These are phyloP conservation scores for Globia sparganii DNA, from an alignment of 2,888 invertebrate genomes.

Conservation along the genomic window DNA sequence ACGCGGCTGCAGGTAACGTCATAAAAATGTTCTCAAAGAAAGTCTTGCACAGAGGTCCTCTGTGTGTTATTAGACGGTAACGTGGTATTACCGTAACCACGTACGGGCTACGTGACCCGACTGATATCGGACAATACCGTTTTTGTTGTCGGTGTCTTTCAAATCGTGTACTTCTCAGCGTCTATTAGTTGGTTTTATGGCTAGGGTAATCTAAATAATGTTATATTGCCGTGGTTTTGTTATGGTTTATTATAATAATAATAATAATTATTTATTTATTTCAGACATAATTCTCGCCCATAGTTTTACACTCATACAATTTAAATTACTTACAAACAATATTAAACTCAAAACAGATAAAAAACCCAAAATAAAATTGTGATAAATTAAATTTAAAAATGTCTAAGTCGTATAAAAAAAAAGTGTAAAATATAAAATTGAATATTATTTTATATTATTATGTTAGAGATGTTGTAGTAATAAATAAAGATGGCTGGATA, in stretches of 20 bases:
- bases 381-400: no score
- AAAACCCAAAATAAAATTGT: no score
- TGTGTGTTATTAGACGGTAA: slow-evolving; percentile 24
- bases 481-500: background rate
- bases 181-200: background rate
- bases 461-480: background rate
- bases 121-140: background rate
- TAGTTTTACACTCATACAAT: no score
- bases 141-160: slow-evolving; percentile 22
- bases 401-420: no score
- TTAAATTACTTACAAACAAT: no score
- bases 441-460: no score
- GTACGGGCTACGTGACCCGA: slow-evolving; percentile 47
- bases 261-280: no score
- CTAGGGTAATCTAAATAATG: background rate
- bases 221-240: background rate
- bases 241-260: no score
- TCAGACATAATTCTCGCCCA: no score
- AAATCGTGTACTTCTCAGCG: background rate
- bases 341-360: no score
- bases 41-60: background rate
- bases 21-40: slow-evolving; percentile 12
- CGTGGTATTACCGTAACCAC: slow-evolving; percentile 46
- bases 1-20: background rate
- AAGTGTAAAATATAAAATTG: no score